Evolutionary conservation across 1,140 invertebrate species (phyloP).

Genomic region (Drosophila tristis): DNA sequence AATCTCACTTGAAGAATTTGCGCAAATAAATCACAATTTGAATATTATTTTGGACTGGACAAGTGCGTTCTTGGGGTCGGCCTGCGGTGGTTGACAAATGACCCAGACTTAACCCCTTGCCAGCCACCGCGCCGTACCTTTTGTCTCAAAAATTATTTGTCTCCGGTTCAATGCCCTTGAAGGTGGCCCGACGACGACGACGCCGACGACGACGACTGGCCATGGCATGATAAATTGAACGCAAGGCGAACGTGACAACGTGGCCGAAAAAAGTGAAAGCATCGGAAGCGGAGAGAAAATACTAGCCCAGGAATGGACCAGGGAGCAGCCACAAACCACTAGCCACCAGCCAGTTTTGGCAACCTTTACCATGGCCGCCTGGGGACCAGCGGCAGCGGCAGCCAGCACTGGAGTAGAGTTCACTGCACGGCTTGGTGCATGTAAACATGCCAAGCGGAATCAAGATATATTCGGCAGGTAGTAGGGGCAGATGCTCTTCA

Average conservation of each 20-base stretch:
- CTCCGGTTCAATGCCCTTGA: conserved; percentile 56
- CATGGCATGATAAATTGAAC: conserved; percentile 76
- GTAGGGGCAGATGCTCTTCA: background rate
- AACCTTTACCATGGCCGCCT: conserved; percentile 35
- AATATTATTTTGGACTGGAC: conserved; percentile 43
- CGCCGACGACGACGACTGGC: conserved; percentile 23
- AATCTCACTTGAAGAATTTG: conserved; percentile 68
- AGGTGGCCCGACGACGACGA: conserved; percentile 21
- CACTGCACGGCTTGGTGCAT: conserved; percentile 57
- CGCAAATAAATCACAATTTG: conserved; percentile 66
- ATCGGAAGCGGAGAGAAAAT: conserved; percentile 61
- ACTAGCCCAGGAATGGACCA: conserved; percentile 57
- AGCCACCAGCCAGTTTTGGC: conserved; percentile 15
- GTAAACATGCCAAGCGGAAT: conserved; percentile 44
- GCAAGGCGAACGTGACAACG: conserved; percentile 70
- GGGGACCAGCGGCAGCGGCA: conserved; percentile 8
- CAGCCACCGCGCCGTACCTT: conserved; percentile 24
- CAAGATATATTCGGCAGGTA: conserved; percentile 27
- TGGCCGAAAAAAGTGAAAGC: conserved; percentile 75
- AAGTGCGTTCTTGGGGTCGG: conserved; percentile 11
- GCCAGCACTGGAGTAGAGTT: conserved; percentile 51
- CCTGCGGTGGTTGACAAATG: conserved; percentile 55
- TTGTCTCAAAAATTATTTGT: conserved; percentile 14
- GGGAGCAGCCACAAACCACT: conserved; percentile 25
- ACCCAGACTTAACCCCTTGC: conserved; percentile 51